phyloP scores from a whole-genome alignment of 2,888 invertebrate species.

The Unio delphinus region DNA sequence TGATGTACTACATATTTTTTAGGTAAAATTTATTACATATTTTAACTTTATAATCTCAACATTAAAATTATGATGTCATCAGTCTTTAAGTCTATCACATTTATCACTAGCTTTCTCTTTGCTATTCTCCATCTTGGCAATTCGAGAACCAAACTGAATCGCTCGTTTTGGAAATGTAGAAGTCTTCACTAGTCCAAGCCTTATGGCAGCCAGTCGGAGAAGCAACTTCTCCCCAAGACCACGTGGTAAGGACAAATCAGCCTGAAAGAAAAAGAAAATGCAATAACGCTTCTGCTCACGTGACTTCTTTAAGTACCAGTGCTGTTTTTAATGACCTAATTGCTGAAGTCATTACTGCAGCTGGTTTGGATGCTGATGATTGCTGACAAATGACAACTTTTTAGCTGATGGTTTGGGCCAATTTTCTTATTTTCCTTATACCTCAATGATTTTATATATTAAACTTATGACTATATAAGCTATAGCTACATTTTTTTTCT shows the following conservation, averaged over 20 bases:
- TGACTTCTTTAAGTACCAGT: too few species aligned
- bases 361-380: too few species aligned
- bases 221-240: constrained; percentile 96
- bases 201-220: constrained; percentile 76
- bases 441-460: too few species aligned
- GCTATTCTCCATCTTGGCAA: constrained; percentile 83
- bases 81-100: constrained; percentile 73
- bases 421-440: too few species aligned
- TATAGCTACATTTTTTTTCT: too few species aligned
- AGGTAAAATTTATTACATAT: not conserved
- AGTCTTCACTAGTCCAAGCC: constrained; percentile 66
- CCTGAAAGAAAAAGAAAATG: constrained; percentile 32
- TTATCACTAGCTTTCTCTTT: constrained; percentile 89
- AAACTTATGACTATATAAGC: too few species aligned
- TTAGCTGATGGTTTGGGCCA: too few species aligned
- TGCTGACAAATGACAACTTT: too few species aligned
- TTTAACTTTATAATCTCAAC: not conserved
- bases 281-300: not conserved
- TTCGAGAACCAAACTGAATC: constrained; percentile 96
- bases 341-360: too few species aligned
- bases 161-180: constrained; percentile 89
- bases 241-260: constrained; percentile 70
- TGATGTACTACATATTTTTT: too few species aligned
- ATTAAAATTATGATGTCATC: constrained; percentile 1
- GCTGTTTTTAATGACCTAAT: too few species aligned